phyloP scores from a whole-genome alignment of 1,140 invertebrate species.

The Bombus picipes region DNA sequence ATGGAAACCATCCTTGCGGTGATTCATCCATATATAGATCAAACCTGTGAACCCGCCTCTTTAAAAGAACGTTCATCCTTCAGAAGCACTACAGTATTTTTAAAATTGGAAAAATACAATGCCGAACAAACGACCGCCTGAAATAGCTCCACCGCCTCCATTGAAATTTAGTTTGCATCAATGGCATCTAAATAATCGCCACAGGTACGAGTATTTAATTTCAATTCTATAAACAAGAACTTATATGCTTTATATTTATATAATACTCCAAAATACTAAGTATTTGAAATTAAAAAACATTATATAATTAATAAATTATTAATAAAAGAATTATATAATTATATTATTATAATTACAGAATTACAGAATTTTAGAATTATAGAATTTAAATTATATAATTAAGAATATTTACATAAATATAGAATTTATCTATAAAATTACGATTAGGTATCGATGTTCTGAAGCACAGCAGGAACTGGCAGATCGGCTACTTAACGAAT shows the following conservation, averaged over 20 bases:
- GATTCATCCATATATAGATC: constrained; percentile 40
- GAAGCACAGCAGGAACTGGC: constrained; percentile 89
- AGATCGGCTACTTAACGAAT: constrained; percentile 87
- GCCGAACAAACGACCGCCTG: constrained; percentile 29
- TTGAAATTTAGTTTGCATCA: constrained; percentile 87
- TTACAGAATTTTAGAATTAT: too few species aligned
- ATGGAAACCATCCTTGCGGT: not conserved
- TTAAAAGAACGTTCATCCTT: not conserved
- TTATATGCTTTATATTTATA: not conserved
- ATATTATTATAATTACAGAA: too few species aligned
- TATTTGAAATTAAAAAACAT: not conserved
- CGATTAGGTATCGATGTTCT: constrained; percentile 85
- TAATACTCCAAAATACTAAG: not conserved
- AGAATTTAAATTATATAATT: not conserved
- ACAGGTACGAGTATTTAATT: constrained; percentile 59
- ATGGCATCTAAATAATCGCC: constrained; percentile 87
- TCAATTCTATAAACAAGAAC: not conserved
- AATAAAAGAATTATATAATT: not conserved
- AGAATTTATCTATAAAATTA: not conserved
- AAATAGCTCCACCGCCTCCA: constrained; percentile 82
- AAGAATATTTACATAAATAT: not conserved
- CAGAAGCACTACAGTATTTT: not conserved
- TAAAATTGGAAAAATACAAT: not conserved
- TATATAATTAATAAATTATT: not conserved
- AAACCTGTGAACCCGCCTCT: constrained; percentile 18